Evolutionary conservation across 2,888 invertebrate genomes (phyloP).

Genomic region (Drosophila cracens): DNA sequence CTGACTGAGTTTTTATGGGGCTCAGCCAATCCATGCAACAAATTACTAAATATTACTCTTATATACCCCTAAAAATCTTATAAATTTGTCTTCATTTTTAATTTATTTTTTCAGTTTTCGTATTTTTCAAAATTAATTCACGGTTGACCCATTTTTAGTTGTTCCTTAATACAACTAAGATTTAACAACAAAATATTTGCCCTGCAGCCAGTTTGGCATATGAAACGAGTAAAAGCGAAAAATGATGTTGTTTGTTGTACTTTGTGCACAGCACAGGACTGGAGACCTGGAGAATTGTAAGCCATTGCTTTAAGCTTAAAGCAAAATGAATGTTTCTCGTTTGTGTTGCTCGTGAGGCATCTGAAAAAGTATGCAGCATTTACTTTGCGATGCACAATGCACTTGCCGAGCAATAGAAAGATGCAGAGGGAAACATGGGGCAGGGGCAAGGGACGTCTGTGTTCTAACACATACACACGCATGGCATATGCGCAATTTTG

Average conservation of each 20-base stretch:
- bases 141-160: background rate
- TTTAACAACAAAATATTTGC: background rate
- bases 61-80: background rate
- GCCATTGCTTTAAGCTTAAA: constrained; percentile 46
- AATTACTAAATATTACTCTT: background rate
- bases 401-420: background rate
- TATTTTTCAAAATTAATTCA: background rate
- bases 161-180: constrained; percentile 20
- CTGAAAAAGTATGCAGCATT: constrained; percentile 58
- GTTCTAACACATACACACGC: constrained; percentile 4
- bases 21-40: background rate
- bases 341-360: constrained; percentile 22
- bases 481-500: constrained; percentile 45
- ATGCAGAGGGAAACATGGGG: background rate
- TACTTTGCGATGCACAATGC: constrained; percentile 30
- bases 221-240: constrained; percentile 7
- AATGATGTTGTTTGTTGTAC: constrained; percentile 6
- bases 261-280: constrained; percentile 10
- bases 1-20: background rate
- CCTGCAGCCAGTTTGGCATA: constrained; percentile 8
- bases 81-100: background rate
- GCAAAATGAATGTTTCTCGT: constrained; percentile 49
- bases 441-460: constrained; percentile 13
- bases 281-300: constrained; percentile 30
- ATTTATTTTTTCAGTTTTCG: background rate